Evolutionary conservation across 2,113 vertebrate genomes (phyloP).

Genomic region (Baryphthengus martii): DNA sequence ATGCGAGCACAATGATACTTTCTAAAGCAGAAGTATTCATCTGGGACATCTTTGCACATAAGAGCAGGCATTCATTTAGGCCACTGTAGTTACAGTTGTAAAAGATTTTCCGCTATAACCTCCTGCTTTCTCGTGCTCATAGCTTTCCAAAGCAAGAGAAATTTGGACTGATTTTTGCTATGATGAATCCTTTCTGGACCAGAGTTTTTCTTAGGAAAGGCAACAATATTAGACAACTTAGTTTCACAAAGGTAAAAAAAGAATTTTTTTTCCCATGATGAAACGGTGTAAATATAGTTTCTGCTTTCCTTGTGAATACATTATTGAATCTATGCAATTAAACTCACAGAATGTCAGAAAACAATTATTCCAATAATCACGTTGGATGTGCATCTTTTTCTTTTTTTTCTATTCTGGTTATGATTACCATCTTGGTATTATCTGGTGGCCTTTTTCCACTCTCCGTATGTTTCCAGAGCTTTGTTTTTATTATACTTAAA

Average conservation of each 20-base stretch:
- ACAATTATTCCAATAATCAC: background rate
- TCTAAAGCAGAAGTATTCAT: constrained; percentile 31
- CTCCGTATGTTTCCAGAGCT: background rate
- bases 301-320: background rate
- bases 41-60: constrained; percentile 41
- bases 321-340: background rate
- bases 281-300: background rate
- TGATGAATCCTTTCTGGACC: background rate
- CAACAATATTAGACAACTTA: background rate
- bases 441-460: background rate
- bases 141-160: constrained; percentile 13
- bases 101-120: constrained; percentile 54
- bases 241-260: background rate
- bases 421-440: background rate
- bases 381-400: rapidly evolving
- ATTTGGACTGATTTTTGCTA: background rate
- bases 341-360: background rate
- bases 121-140: background rate
- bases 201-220: background rate
- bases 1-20: background rate
- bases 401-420: background rate
- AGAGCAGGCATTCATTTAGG: constrained; percentile 27
- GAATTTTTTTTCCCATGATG: background rate
- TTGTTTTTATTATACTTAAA: background rate
- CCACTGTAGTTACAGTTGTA: constrained; percentile 44